These are phyloP conservation scores for Pseudachorutes palmiensis DNA, from an alignment of 1,140 invertebrate genomes.

Conservation along the genomic window DNA sequence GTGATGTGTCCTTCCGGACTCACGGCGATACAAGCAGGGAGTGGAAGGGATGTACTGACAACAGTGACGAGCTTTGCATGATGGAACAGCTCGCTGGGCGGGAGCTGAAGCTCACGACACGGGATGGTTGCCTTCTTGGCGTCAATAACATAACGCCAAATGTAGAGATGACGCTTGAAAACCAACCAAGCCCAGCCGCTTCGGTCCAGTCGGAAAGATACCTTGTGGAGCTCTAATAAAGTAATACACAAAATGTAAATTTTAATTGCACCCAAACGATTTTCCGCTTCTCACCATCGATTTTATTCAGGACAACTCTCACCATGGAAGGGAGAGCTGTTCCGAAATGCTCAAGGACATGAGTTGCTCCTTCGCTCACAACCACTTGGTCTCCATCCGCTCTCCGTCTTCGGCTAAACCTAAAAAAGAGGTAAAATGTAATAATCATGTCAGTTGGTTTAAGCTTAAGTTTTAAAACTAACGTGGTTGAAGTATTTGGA, in stretches of 20 bases:
- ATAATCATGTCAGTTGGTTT: background rate
- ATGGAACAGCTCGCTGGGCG: slow-evolving; percentile 84
- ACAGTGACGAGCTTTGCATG: slow-evolving; percentile 79
- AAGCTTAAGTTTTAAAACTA: background rate
- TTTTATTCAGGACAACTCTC: slow-evolving; percentile 18
- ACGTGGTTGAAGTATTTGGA: background rate
- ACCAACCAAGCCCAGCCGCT: slow-evolving; percentile 80
- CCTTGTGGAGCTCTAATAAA: slow-evolving; percentile 19
- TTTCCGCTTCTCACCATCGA: slow-evolving; percentile 10
- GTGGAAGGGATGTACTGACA: slow-evolving; percentile 50
- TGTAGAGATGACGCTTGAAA: slow-evolving; percentile 67
- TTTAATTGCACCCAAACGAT: background rate
- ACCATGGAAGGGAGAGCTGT: slow-evolving; percentile 24
- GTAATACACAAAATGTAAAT: no score
- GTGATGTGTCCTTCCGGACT: slow-evolving; percentile 85
- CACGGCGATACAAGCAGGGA: slow-evolving; percentile 80
- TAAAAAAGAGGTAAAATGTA: background rate
- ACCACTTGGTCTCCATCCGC: background rate
- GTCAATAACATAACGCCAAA: slow-evolving; percentile 63
- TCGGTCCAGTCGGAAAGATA: slow-evolving; percentile 46
- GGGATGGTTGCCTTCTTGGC: slow-evolving; percentile 33
- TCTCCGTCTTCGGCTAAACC: background rate
- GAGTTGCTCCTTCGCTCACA: background rate
- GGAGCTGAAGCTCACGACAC: slow-evolving; percentile 74
- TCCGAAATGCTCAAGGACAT: slow-evolving; percentile 26